Evolutionary conservation across 2,888 invertebrate genomes (phyloP).

Genomic region (Sepiola atlantica): DNA sequence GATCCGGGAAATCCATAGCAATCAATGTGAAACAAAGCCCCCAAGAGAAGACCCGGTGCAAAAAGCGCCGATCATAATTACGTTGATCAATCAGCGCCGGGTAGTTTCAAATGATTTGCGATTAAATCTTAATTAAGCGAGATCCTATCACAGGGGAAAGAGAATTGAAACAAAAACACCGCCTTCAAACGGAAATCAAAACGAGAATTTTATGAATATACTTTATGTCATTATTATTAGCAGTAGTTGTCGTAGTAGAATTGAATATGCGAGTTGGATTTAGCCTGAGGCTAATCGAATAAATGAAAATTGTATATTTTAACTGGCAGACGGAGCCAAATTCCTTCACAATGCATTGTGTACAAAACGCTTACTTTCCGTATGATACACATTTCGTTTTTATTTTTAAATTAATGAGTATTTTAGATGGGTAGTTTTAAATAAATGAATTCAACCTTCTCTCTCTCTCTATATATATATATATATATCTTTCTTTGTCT

Average conservation of each 20-base stretch:
- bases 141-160: background rate
- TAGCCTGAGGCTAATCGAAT: background rate
- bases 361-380: background rate
- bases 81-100: background rate
- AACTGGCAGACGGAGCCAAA: background rate
- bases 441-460: too few relatives aligned
- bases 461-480: too few relatives aligned
- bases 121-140: background rate
- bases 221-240: background rate
- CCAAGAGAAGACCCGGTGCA: background rate
- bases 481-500: too few relatives aligned
- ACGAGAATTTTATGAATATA: background rate
- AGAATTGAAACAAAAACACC: background rate
- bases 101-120: background rate
- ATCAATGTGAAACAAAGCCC: background rate
- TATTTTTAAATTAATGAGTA: too few relatives aligned
- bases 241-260: too few relatives aligned
- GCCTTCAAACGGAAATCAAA: background rate
- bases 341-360: background rate
- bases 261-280: background rate
- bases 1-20: background rate
- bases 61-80: slow-evolving; percentile 7
- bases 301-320: background rate
- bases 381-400: too few relatives aligned
- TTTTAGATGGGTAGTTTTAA: too few relatives aligned